These are phyloP conservation scores for Ectemnius lituratus DNA, from an alignment of 2,888 invertebrate species.

Conservation along the genomic window DNA sequence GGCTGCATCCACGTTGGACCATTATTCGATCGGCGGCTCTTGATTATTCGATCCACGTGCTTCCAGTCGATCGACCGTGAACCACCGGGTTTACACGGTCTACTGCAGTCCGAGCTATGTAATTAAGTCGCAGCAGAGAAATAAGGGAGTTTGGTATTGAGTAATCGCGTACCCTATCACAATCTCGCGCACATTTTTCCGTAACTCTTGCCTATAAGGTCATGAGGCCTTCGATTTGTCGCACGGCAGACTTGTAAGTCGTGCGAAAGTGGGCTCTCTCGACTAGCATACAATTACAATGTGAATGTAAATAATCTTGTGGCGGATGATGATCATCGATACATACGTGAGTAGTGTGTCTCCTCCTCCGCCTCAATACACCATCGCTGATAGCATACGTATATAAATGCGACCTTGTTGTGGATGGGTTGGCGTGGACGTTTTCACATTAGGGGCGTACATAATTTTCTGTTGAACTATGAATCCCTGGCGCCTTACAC, in stretches of 20 bases:
- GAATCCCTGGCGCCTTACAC: constrained; percentile 52
- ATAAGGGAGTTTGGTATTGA: neutral
- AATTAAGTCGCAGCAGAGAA: constrained; percentile 4
- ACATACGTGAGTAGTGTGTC: constrained; percentile 12
- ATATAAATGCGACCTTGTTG: constrained; percentile 42
- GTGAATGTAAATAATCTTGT: constrained; percentile 47
- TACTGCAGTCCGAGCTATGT: neutral
- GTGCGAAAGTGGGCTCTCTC: constrained; percentile 20
- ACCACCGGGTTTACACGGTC: constrained; percentile 2
- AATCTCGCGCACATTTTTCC: neutral
- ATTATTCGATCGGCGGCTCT: neutral
- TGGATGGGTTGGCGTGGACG: constrained; percentile 18
- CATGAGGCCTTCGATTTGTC: constrained; percentile 30
- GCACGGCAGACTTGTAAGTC: constrained; percentile 32
- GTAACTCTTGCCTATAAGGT: neutral
- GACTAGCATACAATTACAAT: constrained; percentile 50
- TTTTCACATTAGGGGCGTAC: constrained; percentile 58
- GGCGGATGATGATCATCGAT: constrained; percentile 45
- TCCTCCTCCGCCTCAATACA: constrained; percentile 23
- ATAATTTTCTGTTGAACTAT: constrained; percentile 61
- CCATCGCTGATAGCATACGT: too few species aligned
- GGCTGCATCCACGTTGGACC: neutral
- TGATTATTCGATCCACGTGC: neutral
- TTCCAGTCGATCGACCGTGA: constrained; percentile 7
- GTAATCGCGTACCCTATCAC: neutral